phyloP scores from a whole-genome alignment of 2,888 invertebrate genomes.

The Actias luna region DNA sequence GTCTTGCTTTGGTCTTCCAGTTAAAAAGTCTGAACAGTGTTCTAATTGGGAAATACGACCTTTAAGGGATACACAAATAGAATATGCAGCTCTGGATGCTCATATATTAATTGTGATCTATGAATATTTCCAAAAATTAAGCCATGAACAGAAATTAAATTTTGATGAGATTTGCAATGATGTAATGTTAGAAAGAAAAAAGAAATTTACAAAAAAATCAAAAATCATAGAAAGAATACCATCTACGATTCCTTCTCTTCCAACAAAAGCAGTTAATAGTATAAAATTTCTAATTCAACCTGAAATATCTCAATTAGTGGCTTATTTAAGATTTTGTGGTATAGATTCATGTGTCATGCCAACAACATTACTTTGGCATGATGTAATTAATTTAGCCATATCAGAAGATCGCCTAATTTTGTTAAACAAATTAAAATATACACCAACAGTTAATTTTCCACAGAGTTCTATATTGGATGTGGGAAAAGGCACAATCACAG shows the following conservation, averaged over 20 bases:
- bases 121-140: constrained; percentile 79
- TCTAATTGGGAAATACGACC: constrained; percentile 95
- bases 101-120: constrained; percentile 92
- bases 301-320: constrained; percentile 50
- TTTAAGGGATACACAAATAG: constrained; percentile 87
- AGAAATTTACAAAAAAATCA: constrained; percentile 66
- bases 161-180: constrained; percentile 85
- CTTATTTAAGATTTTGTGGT: constrained; percentile 73
- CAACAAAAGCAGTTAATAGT: constrained; percentile 44
- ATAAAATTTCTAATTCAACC: constrained; percentile 63
- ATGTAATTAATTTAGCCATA: constrained; percentile 63
- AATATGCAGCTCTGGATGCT: constrained; percentile 94
- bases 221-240: constrained; percentile 53
- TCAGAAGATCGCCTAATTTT: constrained; percentile 62
- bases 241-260: constrained; percentile 33
- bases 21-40: constrained; percentile 95
- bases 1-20: constrained; percentile 87
- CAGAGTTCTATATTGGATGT: constrained; percentile 81
- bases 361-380: constrained; percentile 76
- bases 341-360: constrained; percentile 84
- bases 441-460: constrained; percentile 80
- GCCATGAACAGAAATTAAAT: constrained; percentile 75
- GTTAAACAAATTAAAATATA: constrained; percentile 65
- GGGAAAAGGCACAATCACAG: constrained; percentile 72
- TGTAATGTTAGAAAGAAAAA: constrained; percentile 79